phyloP scores from a whole-genome alignment of 2,888 invertebrate species.

The Marasmarcha lunaedactyla region DNA sequence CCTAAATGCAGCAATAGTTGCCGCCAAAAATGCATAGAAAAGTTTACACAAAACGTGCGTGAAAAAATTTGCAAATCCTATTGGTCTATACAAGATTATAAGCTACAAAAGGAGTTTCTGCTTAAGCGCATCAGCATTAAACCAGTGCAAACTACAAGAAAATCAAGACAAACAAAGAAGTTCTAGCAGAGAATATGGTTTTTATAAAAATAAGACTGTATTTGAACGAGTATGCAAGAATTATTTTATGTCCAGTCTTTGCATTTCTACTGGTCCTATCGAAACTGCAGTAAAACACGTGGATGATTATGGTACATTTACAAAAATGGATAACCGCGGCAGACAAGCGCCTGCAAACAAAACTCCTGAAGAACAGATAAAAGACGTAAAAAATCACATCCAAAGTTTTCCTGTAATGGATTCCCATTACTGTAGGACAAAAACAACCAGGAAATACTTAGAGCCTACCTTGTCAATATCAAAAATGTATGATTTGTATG shows the following conservation, averaged over 20 bases:
- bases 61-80: slow-evolving; percentile 6
- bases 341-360: slow-evolving; percentile 6
- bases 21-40: slow-evolving; percentile 7
- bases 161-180: slow-evolving; percentile 5
- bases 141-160: slow-evolving; percentile 6
- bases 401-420: slow-evolving; percentile 9
- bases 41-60: slow-evolving; percentile 6
- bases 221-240: slow-evolving; percentile 7
- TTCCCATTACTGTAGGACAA: slow-evolving; percentile 10
- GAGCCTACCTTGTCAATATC: slow-evolving; percentile 8
- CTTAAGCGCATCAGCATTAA: slow-evolving; percentile 5
- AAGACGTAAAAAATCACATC: slow-evolving; percentile 10
- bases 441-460: slow-evolving; percentile 7
- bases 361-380: slow-evolving; percentile 8
- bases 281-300: slow-evolving; percentile 9
- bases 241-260: slow-evolving; percentile 7
- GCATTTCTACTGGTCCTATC: slow-evolving; percentile 8
- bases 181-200: background rate
- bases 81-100: slow-evolving; percentile 7
- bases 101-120: slow-evolving; percentile 7
- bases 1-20: slow-evolving; percentile 7
- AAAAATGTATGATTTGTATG: slow-evolving; percentile 10
- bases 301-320: slow-evolving; percentile 7
- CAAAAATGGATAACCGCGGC: slow-evolving; percentile 7
- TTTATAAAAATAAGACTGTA: slow-evolving; percentile 6